phyloP scores from a whole-genome alignment of 2,888 invertebrate genomes.

The Elgonia sp. region DNA sequence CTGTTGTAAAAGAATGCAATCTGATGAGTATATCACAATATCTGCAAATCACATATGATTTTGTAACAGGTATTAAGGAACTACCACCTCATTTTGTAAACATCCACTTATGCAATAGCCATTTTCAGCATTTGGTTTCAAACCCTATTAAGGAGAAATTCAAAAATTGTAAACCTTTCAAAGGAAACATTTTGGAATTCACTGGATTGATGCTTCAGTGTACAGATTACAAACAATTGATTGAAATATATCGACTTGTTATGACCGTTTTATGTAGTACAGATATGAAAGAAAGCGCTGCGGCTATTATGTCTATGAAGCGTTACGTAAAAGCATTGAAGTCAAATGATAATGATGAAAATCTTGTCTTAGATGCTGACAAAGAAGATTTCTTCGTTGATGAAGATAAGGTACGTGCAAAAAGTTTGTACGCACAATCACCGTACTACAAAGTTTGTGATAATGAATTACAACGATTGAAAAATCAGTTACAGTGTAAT shows the following conservation, averaged over 20 bases:
- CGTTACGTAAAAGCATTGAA: too few relatives aligned
- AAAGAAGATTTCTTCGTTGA: too few relatives aligned
- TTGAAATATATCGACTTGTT: background rate
- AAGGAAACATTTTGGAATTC: background rate
- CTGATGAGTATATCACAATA: background rate
- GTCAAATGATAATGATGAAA: too few relatives aligned
- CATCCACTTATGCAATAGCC: slow-evolving; percentile 4
- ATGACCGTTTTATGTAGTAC: background rate
- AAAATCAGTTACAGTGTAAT: background rate
- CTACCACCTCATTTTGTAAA: slow-evolving; percentile 1
- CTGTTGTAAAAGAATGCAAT: slow-evolving; percentile 12
- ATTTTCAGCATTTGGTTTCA: slow-evolving; percentile 3
- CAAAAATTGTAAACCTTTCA: background rate
- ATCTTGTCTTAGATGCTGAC: too few relatives aligned
- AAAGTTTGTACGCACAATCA: background rate
- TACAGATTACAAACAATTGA: background rate
- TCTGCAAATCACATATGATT: slow-evolving; percentile 1
- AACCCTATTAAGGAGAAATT: background rate
- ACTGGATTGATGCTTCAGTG: background rate
- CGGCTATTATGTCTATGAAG: too few relatives aligned
- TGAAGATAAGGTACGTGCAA: too few relatives aligned
- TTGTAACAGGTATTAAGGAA: background rate
- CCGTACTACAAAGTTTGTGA: background rate
- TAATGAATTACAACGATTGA: background rate
- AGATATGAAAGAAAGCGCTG: background rate